Conservation (phyloP, 2,113 vertebrate genomes). For the Uropsilus gracilis region DNA sequence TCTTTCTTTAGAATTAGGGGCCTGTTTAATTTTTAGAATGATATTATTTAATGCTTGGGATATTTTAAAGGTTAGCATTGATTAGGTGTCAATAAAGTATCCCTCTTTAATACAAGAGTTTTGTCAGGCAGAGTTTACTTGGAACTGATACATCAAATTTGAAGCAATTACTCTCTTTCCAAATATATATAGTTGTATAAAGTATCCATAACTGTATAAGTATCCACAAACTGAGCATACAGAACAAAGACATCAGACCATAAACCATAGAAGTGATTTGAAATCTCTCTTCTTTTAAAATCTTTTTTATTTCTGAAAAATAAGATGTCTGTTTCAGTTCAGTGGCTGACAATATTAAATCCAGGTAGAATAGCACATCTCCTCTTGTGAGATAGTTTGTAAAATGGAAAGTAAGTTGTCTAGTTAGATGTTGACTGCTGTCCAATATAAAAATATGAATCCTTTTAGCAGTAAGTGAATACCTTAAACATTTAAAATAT, state of each 20-base stretch:
- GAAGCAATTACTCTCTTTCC: neutral
- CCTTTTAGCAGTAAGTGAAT: slow-evolving; percentile 5
- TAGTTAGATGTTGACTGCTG: neutral
- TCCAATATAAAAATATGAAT: neutral
- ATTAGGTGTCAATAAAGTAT: neutral
- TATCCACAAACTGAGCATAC: neutral
- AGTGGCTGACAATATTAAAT: neutral
- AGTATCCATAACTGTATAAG: neutral
- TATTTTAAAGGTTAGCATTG: neutral
- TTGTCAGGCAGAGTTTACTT: neutral
- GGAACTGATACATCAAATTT: neutral
- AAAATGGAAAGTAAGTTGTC: neutral
- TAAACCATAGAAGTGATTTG: neutral
- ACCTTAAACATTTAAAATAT: neutral
- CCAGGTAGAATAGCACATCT: neutral
- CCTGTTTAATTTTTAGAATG: neutral
- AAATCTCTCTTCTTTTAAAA: neutral
- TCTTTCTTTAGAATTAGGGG: too few relatives aligned
- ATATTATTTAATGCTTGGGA: too few relatives aligned
- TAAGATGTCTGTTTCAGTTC: neutral
- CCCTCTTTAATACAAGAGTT: slow-evolving; percentile 18
- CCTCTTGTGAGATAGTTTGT: neutral
- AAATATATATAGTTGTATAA: neutral
- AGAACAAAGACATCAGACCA: neutral
- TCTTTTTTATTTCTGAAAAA: neutral